Evolutionary conservation across 2,797 vertebrate genomes (phyloP), one percentile per base, ranked within the genome.

Genomic region (Sparidentex hasta): DNA sequence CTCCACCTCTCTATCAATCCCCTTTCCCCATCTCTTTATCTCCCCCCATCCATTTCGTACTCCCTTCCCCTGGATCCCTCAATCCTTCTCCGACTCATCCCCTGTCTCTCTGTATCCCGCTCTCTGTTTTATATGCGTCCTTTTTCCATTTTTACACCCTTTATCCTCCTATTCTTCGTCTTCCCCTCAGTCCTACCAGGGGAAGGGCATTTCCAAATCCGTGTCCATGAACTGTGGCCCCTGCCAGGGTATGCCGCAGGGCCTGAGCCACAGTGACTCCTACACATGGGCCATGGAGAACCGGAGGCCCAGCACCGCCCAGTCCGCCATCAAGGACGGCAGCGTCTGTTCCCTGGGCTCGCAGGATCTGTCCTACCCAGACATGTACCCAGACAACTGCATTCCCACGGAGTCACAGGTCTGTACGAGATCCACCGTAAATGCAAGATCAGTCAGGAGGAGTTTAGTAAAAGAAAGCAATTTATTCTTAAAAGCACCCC

Each of bases 231-330:
- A 90, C 74, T 86, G 84, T 44, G 89, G 93, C 65, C 83, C 88
- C 0, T 92, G 89, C 55, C 67, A 27, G 47, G 89, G 74, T 13
- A 23, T 81, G 56, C 4, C 41, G 2, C 11, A 71, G 65, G 83
- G 74, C 1, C 0, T 92, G 73, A 89, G 92, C 29, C 96, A 96
- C 86, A 97, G 96, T 56, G 96, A 98, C 76, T 96, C 96, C 0
- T 97, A 96, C 91, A 93, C 96, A 27, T 95, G 96, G 84, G 96
- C 97, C 82, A 92, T 96, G 85, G 96, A 95, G 86, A 96, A 96
- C 90, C 95, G 95, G 55, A 95, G 87, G 52, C 68, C 88, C 81
- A 81, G 84, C 77, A 44, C 58, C 11, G 44, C 67, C 70, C 76
- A 73, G 48, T 73, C 85, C 27, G 12, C 85, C 61, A 80, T 85